Conservation (phyloP, 2,888 invertebrate genomes). For the Odontocolon sp. region DNA sequence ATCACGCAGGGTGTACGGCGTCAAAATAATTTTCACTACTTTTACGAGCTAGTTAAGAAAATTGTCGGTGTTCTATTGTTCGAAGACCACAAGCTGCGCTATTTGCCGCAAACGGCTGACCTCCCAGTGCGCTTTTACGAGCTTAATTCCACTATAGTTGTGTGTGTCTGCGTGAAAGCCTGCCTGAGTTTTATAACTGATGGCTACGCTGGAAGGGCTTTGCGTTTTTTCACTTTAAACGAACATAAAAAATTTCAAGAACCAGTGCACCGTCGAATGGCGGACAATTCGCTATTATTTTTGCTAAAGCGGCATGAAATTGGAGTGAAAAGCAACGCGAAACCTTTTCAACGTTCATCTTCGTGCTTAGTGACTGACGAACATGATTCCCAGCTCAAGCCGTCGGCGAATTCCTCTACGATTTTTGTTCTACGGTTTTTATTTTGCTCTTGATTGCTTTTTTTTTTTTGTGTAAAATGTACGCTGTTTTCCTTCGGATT, state of each 20-base stretch:
- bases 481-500: no score
- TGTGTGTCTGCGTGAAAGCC: no score
- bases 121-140: conserved; percentile 4
- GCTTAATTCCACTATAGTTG: neutral
- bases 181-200: no score
- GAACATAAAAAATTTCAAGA: neutral
- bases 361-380: neutral
- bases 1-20: neutral
- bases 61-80: neutral
- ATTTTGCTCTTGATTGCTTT: no score
- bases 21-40: neutral
- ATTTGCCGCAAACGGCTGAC: conserved; percentile 1
- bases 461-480: no score
- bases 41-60: conserved; percentile 8
- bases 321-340: neutral
- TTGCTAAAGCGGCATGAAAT: neutral
- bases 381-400: neutral
- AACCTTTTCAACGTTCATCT: neutral
- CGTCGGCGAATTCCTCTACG: no score
- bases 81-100: neutral
- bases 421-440: no score
- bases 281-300: neutral
- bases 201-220: no score
- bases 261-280: neutral
- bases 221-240: neutral